These are phyloP conservation scores for Phoenicopterus ruber DNA, from an alignment of 2,113 vertebrate genomes.

Conservation along the genomic window DNA sequence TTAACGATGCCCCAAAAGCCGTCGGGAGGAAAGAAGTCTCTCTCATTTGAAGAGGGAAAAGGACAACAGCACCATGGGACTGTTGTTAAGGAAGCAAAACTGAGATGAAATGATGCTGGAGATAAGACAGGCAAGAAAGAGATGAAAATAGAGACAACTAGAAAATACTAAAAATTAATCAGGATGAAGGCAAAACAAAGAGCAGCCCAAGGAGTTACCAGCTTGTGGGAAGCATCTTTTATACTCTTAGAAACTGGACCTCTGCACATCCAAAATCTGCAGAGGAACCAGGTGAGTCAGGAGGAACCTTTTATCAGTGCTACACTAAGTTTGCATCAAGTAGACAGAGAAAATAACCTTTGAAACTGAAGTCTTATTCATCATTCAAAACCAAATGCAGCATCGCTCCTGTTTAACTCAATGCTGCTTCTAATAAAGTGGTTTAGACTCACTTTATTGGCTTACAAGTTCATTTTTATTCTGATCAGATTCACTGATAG, in stretches of 20 bases:
- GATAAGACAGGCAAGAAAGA: not conserved
- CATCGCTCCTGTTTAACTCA: not conserved
- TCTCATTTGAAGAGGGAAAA: not conserved
- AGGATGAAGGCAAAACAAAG: not conserved
- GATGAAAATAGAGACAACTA: not conserved
- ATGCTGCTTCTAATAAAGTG: not conserved
- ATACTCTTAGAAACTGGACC: not conserved
- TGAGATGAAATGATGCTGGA: not conserved
- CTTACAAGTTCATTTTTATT: slow-evolving; percentile 14
- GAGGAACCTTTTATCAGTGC: not conserved
- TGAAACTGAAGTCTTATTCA: not conserved
- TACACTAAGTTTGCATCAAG: not conserved
- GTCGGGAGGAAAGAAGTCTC: not conserved
- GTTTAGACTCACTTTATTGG: not conserved
- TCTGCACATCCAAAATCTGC: not conserved
- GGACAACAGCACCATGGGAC: not conserved
- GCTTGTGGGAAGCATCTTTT: not conserved
- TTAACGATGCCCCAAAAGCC: not conserved
- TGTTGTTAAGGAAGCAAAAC: not conserved
- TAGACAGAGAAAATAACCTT: not conserved
- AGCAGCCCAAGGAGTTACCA: not conserved
- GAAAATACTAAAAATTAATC: not conserved
- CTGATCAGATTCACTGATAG: not conserved
- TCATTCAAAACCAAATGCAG: not conserved
- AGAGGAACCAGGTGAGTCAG: not conserved